Percentiles rank a stretch among this genome's conserved stretches.
Evolutionary conservation across 2,888 invertebrate genomes (phyloP).

Genomic region (Encarsia formosa): DNA sequence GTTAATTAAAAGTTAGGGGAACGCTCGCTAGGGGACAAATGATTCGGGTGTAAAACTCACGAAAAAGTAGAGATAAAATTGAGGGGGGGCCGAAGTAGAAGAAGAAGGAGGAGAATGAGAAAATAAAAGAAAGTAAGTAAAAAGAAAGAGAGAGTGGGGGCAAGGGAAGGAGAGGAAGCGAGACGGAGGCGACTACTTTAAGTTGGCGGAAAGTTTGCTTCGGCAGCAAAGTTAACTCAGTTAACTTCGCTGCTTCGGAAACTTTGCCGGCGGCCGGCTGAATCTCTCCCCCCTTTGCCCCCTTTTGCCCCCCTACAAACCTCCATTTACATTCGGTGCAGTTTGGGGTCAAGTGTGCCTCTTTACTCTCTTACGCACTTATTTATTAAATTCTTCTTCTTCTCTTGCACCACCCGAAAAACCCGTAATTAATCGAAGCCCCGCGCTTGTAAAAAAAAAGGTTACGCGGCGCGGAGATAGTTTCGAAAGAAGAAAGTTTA

Average conservation of each 20-base stretch:
- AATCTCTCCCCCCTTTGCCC: constrained; percentile 2
- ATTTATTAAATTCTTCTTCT: not conserved
- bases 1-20: constrained; percentile 8
- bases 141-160: constrained; percentile 5
- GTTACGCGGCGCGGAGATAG: constrained; percentile 30
- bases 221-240: constrained; percentile 52
- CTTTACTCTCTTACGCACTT: not conserved
- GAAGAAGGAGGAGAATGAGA: constrained; percentile 15
- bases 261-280: constrained; percentile 19
- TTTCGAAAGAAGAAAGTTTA: constrained; percentile 49
- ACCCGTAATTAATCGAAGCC: no score
- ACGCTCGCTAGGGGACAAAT: constrained; percentile 1
- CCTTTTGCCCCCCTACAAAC: not conserved
- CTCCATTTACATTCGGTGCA: not conserved
- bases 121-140: constrained; percentile 13
- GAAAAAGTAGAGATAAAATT: not conserved
- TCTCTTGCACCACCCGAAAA: no score
- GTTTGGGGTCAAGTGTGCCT: not conserved
- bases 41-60: constrained; percentile 4
- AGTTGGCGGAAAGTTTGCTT: constrained; percentile 50
- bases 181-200: constrained; percentile 45
- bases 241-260: constrained; percentile 47
- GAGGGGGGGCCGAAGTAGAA: not conserved
- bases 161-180: constrained; percentile 10
- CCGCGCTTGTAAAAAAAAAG: no score